Percentiles rank a stretch among this genome's conserved stretches.
These are phyloP conservation scores for Struthio camelus DNA, from an alignment of 2,113 vertebrate species.

Conservation along the genomic window DNA sequence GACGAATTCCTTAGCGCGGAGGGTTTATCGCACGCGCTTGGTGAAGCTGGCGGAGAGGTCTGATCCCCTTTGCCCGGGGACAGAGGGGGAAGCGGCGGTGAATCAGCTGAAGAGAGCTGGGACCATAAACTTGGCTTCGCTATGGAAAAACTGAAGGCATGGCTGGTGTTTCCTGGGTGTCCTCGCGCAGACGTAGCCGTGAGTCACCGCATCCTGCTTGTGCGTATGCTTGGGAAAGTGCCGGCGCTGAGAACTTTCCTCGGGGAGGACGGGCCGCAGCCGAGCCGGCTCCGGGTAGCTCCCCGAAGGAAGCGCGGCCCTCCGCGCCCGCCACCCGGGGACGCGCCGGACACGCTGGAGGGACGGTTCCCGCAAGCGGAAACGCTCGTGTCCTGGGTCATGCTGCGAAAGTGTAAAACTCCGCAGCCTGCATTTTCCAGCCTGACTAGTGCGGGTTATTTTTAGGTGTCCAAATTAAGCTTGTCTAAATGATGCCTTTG, in stretches of 20 bases:
- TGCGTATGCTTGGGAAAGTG: neutral
- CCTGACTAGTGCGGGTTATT: constrained; percentile 51
- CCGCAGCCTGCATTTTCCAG: constrained; percentile 8
- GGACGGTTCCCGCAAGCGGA: neutral
- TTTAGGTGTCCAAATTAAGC: constrained; percentile 61
- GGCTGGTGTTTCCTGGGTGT: constrained; percentile 28
- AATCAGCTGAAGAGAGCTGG: neutral
- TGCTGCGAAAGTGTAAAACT: neutral
- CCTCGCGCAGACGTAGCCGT: constrained; percentile 24
- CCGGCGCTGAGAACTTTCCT: neutral
- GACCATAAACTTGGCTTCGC: neutral
- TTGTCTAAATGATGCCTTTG: constrained; percentile 39
- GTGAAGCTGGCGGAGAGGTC: neutral
- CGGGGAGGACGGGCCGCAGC: neutral
- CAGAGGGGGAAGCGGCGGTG: neutral
- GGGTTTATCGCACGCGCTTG: neutral
- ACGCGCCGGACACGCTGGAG: accelerated
- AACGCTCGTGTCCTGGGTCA: neutral
- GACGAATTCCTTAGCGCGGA: neutral
- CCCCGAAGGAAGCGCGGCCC: neutral
- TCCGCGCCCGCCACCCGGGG: neutral
- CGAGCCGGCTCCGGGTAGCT: too few species aligned
- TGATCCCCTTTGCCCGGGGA: neutral
- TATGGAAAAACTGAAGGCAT: neutral
- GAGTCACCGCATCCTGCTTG: constrained; percentile 33